Evolutionary conservation across 2,888 invertebrate genomes (phyloP).

Genomic region (Neoaliturus tenellus): DNA sequence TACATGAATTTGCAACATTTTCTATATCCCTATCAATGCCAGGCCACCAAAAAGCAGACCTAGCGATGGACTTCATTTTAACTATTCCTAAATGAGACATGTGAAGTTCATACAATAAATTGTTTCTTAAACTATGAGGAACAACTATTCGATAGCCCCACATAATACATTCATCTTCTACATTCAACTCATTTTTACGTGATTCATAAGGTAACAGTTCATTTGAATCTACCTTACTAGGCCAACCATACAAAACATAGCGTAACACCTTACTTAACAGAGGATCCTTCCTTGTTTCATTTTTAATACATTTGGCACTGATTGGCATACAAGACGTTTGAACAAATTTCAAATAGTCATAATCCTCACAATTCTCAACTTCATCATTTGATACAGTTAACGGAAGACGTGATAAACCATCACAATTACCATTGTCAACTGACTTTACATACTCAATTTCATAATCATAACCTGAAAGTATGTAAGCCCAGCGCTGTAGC

Average conservation of each 20-base stretch:
- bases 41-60: too few relatives aligned
- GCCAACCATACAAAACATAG: not conserved
- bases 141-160: not conserved
- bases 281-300: not conserved
- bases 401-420: not conserved
- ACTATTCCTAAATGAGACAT: too few relatives aligned
- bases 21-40: too few relatives aligned
- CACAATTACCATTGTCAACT: not conserved
- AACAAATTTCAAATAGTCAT: not conserved
- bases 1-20: too few relatives aligned
- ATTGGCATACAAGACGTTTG: not conserved
- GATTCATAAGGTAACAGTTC: not conserved
- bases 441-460: not conserved
- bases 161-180: not conserved
- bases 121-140: not conserved
- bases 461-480: not conserved
- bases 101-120: not conserved
- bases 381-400: not conserved
- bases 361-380: not conserved
- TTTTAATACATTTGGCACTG: not conserved
- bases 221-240: not conserved
- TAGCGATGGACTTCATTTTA: too few relatives aligned
- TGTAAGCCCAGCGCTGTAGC: not conserved
- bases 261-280: not conserved
- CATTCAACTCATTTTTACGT: not conserved